Base-by-base conservation (phyloP, 2,113 vertebrate species). In the Xenopus borealis region DNA sequence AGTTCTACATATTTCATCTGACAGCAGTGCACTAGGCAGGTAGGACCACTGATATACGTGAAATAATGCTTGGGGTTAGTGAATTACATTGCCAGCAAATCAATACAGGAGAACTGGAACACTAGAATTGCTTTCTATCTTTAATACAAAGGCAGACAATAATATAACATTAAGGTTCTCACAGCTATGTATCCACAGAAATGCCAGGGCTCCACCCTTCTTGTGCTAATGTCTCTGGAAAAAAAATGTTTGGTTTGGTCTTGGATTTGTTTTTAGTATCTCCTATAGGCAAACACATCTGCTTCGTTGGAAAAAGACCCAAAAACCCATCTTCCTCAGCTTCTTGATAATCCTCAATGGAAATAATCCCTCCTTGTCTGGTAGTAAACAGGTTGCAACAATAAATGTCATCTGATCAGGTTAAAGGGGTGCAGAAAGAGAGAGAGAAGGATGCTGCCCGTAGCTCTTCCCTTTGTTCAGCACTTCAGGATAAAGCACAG, bases 131-230 rank as follows among this genome's bases (percentile, higher is more conserved):
- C 8, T 1, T 40, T 40, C 33, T 40, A 9, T 40, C 33, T 40
- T 40, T 40, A 40, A 40, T 40, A 75, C 16, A 27, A 50, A n/a
- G 16, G 8, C 53, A 7, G 3, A 55, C 10, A 45, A 50, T 12
- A 62, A 47, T 57, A 77, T n/a, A 72, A 77, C 70, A 67, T 77
- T 77, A 44, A 64, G 47, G 79, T 81, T 82, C 71, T 27, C 72
- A 79, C 62, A 59, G 79, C 75, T 30, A 72, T 62, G 52, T 27
- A 62, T 44, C 61, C 66, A 70, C 71, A 66, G 72, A 75, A 61
- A 75, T 75, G 6, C 18, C 80, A 52, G 72, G 79, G 82, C 82
- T 83, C 83, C 86, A 81, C 82, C 85, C 86, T 78, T 82, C 69
- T 83, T 71, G 72, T 80, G 80, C 79, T 72, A 55, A 44, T 72